phyloP scores from a whole-genome alignment of 2,797 vertebrate genomes.

The Sebastiscus albofasciatus region DNA sequence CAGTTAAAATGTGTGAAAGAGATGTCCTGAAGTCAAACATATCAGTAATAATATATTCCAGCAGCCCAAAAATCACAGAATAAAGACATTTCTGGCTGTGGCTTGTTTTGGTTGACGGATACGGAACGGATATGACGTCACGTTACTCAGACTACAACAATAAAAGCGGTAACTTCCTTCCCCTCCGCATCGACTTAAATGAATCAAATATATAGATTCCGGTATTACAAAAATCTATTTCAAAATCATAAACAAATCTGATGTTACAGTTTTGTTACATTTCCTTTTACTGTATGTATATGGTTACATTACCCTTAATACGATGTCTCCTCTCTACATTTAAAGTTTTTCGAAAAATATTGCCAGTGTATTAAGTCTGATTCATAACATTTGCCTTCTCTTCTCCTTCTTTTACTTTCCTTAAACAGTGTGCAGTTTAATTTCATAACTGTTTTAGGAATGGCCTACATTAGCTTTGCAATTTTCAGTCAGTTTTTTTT shows the following conservation, averaged over 20 bases:
- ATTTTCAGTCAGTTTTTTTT: slow-evolving; percentile 22
- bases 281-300: not conserved
- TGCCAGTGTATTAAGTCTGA: not conserved
- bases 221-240: rapidly evolving
- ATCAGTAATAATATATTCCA: no score
- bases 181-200: no score
- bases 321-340: not conserved
- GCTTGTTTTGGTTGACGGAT: no score
- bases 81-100: no score
- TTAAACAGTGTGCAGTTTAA: not conserved
- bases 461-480: slow-evolving; percentile 1
- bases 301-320: not conserved
- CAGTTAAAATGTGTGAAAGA: no score
- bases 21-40: no score
- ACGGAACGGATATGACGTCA: no score
- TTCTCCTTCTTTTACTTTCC: not conserved
- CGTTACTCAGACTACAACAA: no score
- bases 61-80: no score
- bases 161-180: no score
- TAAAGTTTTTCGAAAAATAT: not conserved
- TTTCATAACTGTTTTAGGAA: not conserved
- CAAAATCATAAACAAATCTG: not conserved
- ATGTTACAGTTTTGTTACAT: not conserved
- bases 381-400: not conserved
- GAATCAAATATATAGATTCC: no score